phyloP scores from a whole-genome alignment of 2,113 vertebrate genomes.

The Triplophysa siluroides region DNA sequence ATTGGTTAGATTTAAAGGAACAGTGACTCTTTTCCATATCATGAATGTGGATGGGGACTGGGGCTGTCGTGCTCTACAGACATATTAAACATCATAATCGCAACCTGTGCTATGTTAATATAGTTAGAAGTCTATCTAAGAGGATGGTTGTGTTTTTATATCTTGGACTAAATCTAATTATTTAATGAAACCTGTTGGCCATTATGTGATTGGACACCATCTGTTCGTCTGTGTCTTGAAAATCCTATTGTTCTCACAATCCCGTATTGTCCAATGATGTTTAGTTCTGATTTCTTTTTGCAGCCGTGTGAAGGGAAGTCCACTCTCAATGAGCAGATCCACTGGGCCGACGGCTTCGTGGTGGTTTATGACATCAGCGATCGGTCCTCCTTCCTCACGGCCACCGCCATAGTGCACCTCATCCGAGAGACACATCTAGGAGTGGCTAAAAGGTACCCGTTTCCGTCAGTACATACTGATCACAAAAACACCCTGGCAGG shows the following conservation, averaged over 20 bases:
- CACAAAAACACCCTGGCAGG: background rate
- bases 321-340: slow-evolving; percentile 76
- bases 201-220: slow-evolving; percentile 19
- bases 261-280: background rate
- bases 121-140: background rate
- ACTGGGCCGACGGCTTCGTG: slow-evolving; percentile 87
- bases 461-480: background rate
- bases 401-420: slow-evolving; percentile 79
- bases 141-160: background rate
- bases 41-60: background rate
- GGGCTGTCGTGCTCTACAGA: too few relatives aligned
- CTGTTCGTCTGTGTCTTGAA: background rate
- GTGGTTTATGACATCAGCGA: slow-evolving; percentile 89
- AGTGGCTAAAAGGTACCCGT: slow-evolving; percentile 77
- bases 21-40: background rate
- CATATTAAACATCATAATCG: too few relatives aligned
- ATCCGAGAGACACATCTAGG: slow-evolving; percentile 76
- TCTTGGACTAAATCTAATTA: slow-evolving; percentile 9
- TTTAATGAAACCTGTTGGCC: background rate
- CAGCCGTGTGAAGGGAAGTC: slow-evolving; percentile 74
- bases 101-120: background rate
- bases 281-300: slow-evolving; percentile 7
- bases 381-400: slow-evolving; percentile 82
- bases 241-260: background rate
- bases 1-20: background rate